Evolutionary conservation across 2,797 vertebrate genomes (phyloP).

Genomic region (Protosalanx chinensis): DNA sequence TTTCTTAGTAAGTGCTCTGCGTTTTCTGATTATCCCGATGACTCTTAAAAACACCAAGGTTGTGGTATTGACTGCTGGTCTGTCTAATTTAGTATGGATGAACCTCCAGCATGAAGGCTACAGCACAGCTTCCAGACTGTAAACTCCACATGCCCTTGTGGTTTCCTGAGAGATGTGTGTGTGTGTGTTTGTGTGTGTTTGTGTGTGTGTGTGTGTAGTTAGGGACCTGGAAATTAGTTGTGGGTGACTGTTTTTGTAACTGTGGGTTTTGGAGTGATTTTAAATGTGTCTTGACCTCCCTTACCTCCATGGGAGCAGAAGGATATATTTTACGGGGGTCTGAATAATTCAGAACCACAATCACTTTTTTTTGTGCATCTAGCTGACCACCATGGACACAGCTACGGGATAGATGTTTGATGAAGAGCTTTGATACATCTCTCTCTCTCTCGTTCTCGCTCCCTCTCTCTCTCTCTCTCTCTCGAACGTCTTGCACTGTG

Average conservation of each 20-base stretch:
- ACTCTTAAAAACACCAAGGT: no score
- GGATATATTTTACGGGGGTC: slow-evolving; percentile 4
- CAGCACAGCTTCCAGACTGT: no score
- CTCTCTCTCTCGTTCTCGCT: background rate
- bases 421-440: slow-evolving; percentile 60
- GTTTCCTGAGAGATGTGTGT: no score
- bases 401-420: slow-evolving; percentile 57
- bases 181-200: background rate
- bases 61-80: no score
- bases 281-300: background rate
- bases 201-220: background rate
- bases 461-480: background rate
- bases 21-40: background rate
- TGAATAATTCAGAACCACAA: slow-evolving; percentile 64
- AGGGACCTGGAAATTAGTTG: background rate
- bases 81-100: no score
- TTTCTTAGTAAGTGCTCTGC: background rate
- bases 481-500: background rate
- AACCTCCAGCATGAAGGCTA: no score
- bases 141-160: background rate
- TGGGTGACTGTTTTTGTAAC: slow-evolving; percentile 2
- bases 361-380: slow-evolving; percentile 48
- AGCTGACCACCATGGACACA: slow-evolving; percentile 16
- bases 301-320: slow-evolving; percentile 12
- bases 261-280: background rate